Evolutionary conservation across 2,797 vertebrate species (phyloP), one percentile per base, ranked within the genome.

Genomic region (Pachyuromys duprasi): DNA sequence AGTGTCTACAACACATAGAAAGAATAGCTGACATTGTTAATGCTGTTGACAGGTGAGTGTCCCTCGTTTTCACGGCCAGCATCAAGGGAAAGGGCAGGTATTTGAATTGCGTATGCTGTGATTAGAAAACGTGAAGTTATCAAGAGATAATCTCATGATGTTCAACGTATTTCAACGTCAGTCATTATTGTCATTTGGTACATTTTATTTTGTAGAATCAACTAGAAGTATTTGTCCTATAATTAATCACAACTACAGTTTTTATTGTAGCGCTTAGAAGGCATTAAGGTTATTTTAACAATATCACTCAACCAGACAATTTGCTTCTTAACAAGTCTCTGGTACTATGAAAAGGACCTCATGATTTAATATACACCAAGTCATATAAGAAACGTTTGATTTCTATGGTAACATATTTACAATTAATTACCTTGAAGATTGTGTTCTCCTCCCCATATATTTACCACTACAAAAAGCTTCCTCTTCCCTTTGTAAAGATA

Each of bases 361-460:
- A 49, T 76, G 18, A 91, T 89, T 96, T 94, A 78, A 76, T 39
- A 28, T 57, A 93, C 78, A 45, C 22, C 49, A 72, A 86, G 72
- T 55, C 22, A 82, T 60, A 82, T 1, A 78, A 1, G 15, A 91
- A 94, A 70, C 80, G 6, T 2, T 72, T 87, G 17, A 89, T 93
- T 89, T 31, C 49, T 53, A 60, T 20, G n/a, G 53, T 92, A 88
- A 86, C 78, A 76, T 55, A 95, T 91, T 90, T 72, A 7, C 31
- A 67, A 93, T 55, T 9, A 83, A 45, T 89, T 55, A 86, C 28
- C 14, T 69, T 88, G 31, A 94, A 82, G 28, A 67, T 42, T 26
- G 1, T 86, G 6, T 49, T 90, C 33, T 89, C 60, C 42, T 49
- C 45, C 45, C 45, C 7, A 1, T 49, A 49, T 49, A 78, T 55